A percentile compares a stretch with the other conserved stretches of the same genome.
Conservation (phyloP, 2,113 vertebrate species). For the Nyctibius bracteatus region DNA sequence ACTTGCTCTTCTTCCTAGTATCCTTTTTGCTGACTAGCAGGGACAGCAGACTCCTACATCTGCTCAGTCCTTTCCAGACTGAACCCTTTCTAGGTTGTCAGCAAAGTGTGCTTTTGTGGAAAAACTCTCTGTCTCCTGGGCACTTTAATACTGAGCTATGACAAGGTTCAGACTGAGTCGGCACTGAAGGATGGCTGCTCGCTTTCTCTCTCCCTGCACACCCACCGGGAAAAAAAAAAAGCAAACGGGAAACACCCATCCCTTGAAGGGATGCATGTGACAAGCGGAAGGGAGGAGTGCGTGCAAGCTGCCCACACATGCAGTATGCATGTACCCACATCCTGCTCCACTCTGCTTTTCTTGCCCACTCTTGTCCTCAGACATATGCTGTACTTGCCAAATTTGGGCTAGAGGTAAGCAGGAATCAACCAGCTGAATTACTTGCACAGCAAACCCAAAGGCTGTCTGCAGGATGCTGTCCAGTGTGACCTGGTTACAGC, state of each 20-base stretch:
- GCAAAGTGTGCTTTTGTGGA: neutral
- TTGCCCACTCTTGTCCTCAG: neutral
- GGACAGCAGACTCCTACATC: neutral
- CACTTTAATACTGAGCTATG: neutral
- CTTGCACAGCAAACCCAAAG: neutral
- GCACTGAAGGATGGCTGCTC: neutral
- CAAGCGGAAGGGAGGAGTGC: neutral
- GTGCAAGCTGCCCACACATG: neutral
- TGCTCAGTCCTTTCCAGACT: neutral
- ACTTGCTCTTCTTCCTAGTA: neutral
- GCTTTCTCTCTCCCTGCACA: neutral
- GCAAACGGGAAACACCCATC: neutral
- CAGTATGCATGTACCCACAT: neutral
- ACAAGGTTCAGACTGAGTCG: neutral
- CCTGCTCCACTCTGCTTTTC: neutral
- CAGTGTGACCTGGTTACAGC: neutral
- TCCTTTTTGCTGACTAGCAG: neutral
- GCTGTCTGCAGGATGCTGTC: neutral
- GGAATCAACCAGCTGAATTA: neutral
- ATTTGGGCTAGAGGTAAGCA: neutral
- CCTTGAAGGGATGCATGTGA: neutral
- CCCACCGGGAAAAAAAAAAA: neutral
- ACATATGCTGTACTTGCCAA: accelerated
- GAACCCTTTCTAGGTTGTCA: neutral
- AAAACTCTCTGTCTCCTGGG: neutral